Percentiles rank a stretch among this genome's conserved stretches.
phyloP scores from a whole-genome alignment of 2,113 vertebrate genomes.

The Cottus gobio region DNA sequence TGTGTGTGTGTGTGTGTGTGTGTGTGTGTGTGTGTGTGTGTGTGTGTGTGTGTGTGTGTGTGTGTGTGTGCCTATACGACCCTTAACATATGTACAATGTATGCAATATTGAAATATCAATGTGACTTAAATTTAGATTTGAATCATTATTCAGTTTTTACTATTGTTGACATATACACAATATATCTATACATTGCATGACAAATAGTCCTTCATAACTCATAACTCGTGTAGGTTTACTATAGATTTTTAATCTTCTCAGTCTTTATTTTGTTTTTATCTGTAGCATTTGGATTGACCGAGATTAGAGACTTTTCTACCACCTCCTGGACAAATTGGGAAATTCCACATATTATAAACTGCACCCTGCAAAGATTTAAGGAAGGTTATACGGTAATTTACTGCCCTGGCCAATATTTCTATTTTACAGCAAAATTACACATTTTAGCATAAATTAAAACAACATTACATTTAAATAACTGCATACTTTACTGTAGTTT shows the following conservation, averaged over 20 bases:
- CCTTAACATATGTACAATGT: not conserved
- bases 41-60: too few relatives aligned
- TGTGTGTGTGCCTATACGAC: too few relatives aligned
- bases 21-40: too few relatives aligned
- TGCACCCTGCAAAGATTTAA: not conserved
- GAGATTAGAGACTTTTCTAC: constrained; percentile 4
- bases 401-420: not conserved
- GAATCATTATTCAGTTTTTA: not conserved
- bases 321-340: constrained; percentile 55
- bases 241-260: not conserved
- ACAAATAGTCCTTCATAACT: not conserved
- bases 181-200: not conserved
- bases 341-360: not conserved
- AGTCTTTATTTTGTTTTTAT: not conserved
- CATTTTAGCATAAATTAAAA: not conserved
- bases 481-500: too few relatives aligned
- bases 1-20: too few relatives aligned
- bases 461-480: too few relatives aligned
- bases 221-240: not conserved
- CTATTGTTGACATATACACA: not conserved
- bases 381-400: not conserved
- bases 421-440: not conserved
- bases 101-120: not conserved
- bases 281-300: not conserved
- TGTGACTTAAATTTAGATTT: not conserved